Percentiles rank a stretch among this genome's conserved stretches.
phyloP scores from a whole-genome alignment of 2,797 vertebrate species.

The Merluccius polli region DNA sequence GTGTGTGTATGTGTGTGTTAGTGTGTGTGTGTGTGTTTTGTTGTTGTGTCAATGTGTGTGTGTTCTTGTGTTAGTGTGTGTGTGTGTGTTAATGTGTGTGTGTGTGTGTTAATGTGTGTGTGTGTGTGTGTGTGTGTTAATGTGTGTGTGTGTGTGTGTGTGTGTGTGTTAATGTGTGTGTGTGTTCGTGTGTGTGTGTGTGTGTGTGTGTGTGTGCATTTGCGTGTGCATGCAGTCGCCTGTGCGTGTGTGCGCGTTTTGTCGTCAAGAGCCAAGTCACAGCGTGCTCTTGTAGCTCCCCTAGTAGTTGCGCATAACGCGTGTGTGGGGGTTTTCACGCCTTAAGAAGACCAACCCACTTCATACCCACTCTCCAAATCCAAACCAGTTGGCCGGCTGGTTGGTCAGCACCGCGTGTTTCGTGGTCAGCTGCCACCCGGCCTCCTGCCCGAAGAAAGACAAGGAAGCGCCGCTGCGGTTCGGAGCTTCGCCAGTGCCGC shows the following conservation, averaged over 20 bases:
- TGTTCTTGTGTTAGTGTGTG: slow-evolving; percentile 4
- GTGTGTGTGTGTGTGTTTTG: not conserved
- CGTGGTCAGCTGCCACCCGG: not conserved
- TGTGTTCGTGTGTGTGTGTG: slow-evolving; percentile 7
- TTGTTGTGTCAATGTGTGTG: too few species aligned
- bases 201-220: not conserved
- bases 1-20: not conserved
- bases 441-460: slow-evolving; percentile 6
- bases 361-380: not conserved
- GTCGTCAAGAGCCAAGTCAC: too few species aligned
- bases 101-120: slow-evolving; percentile 6
- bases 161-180: slow-evolving; percentile 15
- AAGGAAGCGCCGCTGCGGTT: too few species aligned
- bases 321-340: too few species aligned
- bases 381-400: slow-evolving; percentile 30
- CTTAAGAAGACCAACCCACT: too few species aligned
- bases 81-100: not conserved
- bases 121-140: not conserved
- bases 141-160: not conserved
- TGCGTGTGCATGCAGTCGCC: not conserved
- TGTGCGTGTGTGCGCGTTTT: not conserved
- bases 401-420: slow-evolving; percentile 17
- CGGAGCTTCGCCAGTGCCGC: too few species aligned
- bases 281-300: too few species aligned
- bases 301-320: too few species aligned